A percentile compares a stretch with the other conserved stretches of the same genome.
phyloP scores from a whole-genome alignment of 2,888 invertebrate species.

The Dasypogon diadema region DNA sequence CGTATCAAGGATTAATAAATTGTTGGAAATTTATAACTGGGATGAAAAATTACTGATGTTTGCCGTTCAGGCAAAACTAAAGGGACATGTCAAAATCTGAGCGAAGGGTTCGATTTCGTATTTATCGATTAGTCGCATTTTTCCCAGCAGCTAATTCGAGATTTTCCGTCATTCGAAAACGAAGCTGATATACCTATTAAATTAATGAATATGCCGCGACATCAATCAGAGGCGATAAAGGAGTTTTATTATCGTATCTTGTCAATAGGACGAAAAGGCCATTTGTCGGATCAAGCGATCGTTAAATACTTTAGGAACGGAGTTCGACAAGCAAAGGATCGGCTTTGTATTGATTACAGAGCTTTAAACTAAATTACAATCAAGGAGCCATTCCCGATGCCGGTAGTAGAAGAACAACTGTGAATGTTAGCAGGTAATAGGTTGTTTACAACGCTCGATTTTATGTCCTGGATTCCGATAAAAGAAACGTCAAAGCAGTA shows the following conservation, averaged over 20 bases:
- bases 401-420: slow-evolving; percentile 64
- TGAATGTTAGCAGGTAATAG: slow-evolving; percentile 59
- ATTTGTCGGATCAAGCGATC: no score
- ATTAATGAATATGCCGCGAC: no score
- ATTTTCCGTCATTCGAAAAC: no score
- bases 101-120: neutral
- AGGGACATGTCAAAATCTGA: slow-evolving; percentile 28
- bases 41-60: slow-evolving; percentile 4
- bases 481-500: slow-evolving; percentile 60
- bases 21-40: neutral
- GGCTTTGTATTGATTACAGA: slow-evolving; percentile 60
- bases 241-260: no score
- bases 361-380: slow-evolving; percentile 61
- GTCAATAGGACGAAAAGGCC: no score
- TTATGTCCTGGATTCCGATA: slow-evolving; percentile 62
- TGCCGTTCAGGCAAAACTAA: neutral
- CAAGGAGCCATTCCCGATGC: slow-evolving; percentile 62
- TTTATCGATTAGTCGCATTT: no score
- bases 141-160: no score
- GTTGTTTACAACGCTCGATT: slow-evolving; percentile 61
- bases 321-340: no score
- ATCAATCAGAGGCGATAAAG: no score
- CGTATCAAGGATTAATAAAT: neutral
- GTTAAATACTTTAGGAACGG: no score
- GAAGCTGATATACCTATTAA: no score